Evolutionary conservation across 2,797 vertebrate species (phyloP).

Genomic region (Peromyscus nudipes): DNA sequence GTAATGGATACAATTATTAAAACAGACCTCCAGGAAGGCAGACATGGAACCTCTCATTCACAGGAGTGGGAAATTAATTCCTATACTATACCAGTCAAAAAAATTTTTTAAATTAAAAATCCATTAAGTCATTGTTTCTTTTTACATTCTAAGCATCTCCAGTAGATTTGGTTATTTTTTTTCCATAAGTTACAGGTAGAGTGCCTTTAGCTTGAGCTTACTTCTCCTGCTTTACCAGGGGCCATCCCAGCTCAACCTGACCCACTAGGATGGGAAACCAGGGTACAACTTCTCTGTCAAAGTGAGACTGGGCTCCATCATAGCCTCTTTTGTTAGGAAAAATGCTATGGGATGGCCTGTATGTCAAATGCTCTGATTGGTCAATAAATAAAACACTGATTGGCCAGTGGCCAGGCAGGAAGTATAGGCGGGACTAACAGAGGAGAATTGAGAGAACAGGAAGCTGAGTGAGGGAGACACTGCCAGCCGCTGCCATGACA

Average conservation of each 20-base stretch:
- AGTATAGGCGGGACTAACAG: no score
- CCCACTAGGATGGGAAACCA: fast-evolving
- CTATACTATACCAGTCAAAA: background rate
- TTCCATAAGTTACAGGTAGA: background rate
- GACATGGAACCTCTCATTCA: background rate
- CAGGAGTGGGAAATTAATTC: background rate
- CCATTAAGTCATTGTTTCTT: constrained; percentile 2
- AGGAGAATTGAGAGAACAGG: no score
- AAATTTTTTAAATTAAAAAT: constrained; percentile 32
- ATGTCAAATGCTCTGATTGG: no score
- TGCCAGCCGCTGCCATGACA: no score
- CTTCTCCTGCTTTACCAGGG: background rate
- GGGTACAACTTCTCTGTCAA: background rate
- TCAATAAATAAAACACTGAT: no score
- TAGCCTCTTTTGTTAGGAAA: background rate
- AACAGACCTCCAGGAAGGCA: constrained; percentile 46
- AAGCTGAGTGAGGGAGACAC: no score
- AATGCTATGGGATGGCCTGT: no score
- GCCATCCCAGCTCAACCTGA: background rate
- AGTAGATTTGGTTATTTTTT: background rate
- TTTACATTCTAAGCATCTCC: background rate
- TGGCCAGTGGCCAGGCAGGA: no score
- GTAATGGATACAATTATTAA: constrained; percentile 52
- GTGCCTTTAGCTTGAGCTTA: background rate
- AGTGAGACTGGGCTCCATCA: background rate